Base-by-base conservation (phyloP, 2,888 invertebrate species). In the Bhutanitis thaidina region DNA sequence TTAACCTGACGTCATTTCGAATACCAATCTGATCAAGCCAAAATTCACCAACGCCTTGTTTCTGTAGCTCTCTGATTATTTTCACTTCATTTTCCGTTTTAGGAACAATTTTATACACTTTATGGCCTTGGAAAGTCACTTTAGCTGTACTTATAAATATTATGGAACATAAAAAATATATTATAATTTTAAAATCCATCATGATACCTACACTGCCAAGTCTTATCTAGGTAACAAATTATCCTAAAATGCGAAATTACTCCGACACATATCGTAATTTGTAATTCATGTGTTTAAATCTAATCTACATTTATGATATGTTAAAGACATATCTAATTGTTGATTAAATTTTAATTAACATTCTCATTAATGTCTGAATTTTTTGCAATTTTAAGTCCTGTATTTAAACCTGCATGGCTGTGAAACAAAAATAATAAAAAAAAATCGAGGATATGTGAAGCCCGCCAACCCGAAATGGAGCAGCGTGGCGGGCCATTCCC, bases 41-140 rank as follows among this genome's bases (percentile, higher is more conserved):
- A 65, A 81, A 81, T 74, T 80, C 77, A 57, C 69, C 59, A 59
- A 80, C 57, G 49, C 62, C 71, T 72, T 57, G 67, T 58, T 47
- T 77, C 81, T 89, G 80, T 32, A 92, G 58, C 9, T 77, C 59
- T 57, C 80, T 70, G 7, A 93, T 63, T 13, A 79, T 64, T n/a
- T 74, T 65, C 39, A 93, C 65, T 48, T 93, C 90, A 9, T 78
- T 69, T 2, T 74, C 63, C 13, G 77, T 84, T 52, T 77, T 74
- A 0, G 93, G 91, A 1, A 74, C 69, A 1, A 92, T 73, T 63
- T 91, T 85, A 57, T 90, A 93, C 3, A 93, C 88, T 58, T 90
- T 91, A 58, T 91, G 92, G 14, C 91, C 91, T 50, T 92, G 85
- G 61, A 90, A 93, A 38, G 71, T 74, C 57, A 60, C 71, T 27